Evolutionary conservation across 2,888 invertebrate species (phyloP), one percentile per base, ranked within the genome.

Genomic region (Scaptomyza caliginosa): DNA sequence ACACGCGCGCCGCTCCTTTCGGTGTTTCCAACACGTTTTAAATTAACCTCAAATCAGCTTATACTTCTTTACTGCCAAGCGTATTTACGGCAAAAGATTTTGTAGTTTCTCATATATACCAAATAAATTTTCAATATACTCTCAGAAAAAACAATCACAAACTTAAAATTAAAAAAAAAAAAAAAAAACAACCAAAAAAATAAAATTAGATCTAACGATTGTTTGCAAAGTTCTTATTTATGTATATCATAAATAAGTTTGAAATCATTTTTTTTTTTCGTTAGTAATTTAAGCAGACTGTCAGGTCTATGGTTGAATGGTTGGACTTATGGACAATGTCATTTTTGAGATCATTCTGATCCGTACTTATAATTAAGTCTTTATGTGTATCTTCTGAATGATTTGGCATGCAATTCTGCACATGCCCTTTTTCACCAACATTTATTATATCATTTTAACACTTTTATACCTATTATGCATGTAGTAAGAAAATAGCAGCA

Each of bases 21-120:
- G 21, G 32, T 54, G 59, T 4, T 46, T 46, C 60, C 65, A 63
- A 72, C 77, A 84, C 77, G 77, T 84, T 77, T 71, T 65, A 57
- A 77, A 86, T 81, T 74, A 86, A 81, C 84, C 80, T 60, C 58
- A 72, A 71, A 71, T 76, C 71, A 75, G 75, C 57, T 74, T 52
- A 54, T 66, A 62, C 57, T 45, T 60, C 38, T 8, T 34, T 32
- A 11, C 24, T 42, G 11, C 50, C 43, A 10, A 17, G 16, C 4
- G 21, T 3, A 11, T 26, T 34, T 21, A 5, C 13, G 24, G n/a
- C 49, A 8, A 49, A 23, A 17, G 23, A 13, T 19, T 23, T 34
- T 16, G 8, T 34, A 34, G 8, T 34, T 8, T 16, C 8, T 16
- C 8, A 34, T 34, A 34, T 16, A 8, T 34, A n/a, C 1, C 30